Base-by-base conservation (phyloP, 2,797 vertebrate species). In the Antennarius maculatus region DNA sequence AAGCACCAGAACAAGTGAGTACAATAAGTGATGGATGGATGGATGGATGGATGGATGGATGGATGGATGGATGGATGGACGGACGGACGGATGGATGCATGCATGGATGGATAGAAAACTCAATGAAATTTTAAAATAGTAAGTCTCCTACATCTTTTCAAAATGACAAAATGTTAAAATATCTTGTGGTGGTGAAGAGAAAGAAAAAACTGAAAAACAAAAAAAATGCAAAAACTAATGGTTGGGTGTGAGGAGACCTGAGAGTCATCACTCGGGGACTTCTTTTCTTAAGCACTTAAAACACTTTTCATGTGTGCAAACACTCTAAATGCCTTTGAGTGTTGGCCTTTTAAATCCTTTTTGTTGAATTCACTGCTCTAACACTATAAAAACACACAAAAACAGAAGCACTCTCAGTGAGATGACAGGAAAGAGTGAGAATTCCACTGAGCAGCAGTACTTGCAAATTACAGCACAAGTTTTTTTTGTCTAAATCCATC, bases 1-100 rank as follows among this genome's bases (percentile, higher is more conserved):
- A 94, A 95, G 85, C 94, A 95, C 87, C 94, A 95, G 90, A 95
- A 94, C 91, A 95, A 95, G 94, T 95, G 69, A 87, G 89, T 87
- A 59, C 27, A 53, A 47, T 16, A 50, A 59, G 45, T 13, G 17
- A 8, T 42, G 31, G 15, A 31, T 46, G 37, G n/a, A 55, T 31
- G 49, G 15, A 62, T 12, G n/a, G 34, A 29, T n/a, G 63, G 23
- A 23, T 23, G 23, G 23, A 23, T 23, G 23, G 1, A 23, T 23
- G 23, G 23, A 23, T 2, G 23, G 23, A 23, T 23, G 23, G 23
- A 23, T 23, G 23, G 23, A 23, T 2, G 23, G 23, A 23, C 23
- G 1, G 23, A 23, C 23, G 23, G 23, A 23, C 23, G 1, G 41
- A 43, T 16, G 11, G 41, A 45, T 29, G 41, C 27, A 47, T 34